Base-by-base conservation (phyloP, 2,888 invertebrate genomes). In the Ferdinandea cuprea region DNA sequence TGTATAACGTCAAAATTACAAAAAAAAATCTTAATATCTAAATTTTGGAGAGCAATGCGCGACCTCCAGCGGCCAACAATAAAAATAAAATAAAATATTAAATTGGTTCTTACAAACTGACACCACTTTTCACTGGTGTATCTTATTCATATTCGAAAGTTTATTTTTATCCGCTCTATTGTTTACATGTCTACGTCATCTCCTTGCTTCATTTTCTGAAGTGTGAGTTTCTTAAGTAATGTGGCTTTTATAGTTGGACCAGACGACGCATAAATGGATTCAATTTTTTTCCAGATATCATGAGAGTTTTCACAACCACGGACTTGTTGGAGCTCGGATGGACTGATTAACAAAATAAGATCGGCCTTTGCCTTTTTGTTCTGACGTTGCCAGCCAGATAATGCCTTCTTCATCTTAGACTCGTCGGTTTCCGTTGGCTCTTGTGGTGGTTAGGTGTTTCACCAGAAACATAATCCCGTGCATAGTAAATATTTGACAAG, bases 191-290 rank as follows among this genome's bases (percentile, higher is more conserved):
- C n/a, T n/a, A n/a, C n/a, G n/a, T n/a, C n/a, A n/a, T n/a, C n/a
- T n/a, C n/a, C n/a, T n/a, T n/a, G n/a, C n/a, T 30, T 44, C 58
- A 71, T 44, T 11, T 71, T 71, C 7, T 71, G 58, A 42, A 61
- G 54, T 21, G 52, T 63, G 2, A 71, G 61, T 17, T 71, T 37
- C 30, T 65, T 65, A 1, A 78, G 44, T 7, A 78, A 32, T 17
- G 44, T 61, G 5, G 59, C 66, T 40, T 79, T 79, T 3, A 61
- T 13, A 8, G 78, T 66, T 50, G 78, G 72, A 42, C 78, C 78
- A 11, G 71, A 72, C 2, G 72, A 79, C 19, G 52, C 58, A 48
- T 66, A 72, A 13, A 72, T 72, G 9, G 59, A 37, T 19, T 71
- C 35, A 1, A 78, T 50, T 58, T 71, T 65, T 28, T 42, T 42